Conservation (phyloP, 1,140 invertebrate species). For the Pissodes strobi region DNA sequence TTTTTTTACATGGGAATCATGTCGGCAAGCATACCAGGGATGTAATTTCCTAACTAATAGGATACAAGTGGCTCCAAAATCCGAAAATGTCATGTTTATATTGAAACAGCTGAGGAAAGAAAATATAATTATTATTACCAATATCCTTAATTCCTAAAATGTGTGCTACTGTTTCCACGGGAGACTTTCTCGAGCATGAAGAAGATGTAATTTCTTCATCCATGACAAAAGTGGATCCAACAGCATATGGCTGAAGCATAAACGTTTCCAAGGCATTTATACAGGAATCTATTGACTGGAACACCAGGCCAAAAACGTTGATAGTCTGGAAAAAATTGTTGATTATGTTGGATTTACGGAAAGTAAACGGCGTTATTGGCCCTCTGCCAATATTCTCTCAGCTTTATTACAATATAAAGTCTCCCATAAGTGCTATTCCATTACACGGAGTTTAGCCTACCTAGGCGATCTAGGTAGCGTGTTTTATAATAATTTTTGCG, state of each 20-base stretch:
- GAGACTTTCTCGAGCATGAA: constrained; percentile 61
- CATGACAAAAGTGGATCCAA: constrained; percentile 80
- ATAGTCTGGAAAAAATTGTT: background rate
- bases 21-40: no score
- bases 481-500: no score
- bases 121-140: constrained; percentile 4
- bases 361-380: no score
- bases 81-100: no score
- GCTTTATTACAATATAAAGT: no score
- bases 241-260: constrained; percentile 64
- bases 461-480: no score
- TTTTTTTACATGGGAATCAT: no score
- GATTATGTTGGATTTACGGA: background rate
- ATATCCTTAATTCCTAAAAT: constrained; percentile 59
- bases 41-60: no score
- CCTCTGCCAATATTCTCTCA: no score
- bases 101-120: background rate
- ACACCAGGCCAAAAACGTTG: constrained; percentile 66
- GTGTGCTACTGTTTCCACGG: constrained; percentile 64
- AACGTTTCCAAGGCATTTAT: constrained; percentile 70
- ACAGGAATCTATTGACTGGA: constrained; percentile 62
- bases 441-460: no score
- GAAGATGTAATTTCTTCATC: constrained; percentile 65
- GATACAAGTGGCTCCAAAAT: no score
- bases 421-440: no score